Evolutionary conservation across 2,888 invertebrate species (phyloP).

Genomic region (Salticus scenicus): DNA sequence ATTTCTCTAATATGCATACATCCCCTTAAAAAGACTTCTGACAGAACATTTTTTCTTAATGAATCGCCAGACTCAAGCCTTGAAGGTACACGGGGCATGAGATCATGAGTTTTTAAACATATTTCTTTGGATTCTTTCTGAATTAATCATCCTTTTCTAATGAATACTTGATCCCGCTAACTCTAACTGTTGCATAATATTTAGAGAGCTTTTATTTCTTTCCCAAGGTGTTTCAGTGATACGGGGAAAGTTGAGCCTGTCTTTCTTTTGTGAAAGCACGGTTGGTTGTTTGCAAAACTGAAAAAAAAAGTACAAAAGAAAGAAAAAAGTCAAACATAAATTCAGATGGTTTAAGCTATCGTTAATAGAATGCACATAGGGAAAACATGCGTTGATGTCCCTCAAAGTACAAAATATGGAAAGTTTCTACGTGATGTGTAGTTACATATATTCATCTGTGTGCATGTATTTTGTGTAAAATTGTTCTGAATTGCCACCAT

Average conservation of each 20-base stretch:
- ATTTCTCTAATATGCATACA: slow-evolving; percentile 16
- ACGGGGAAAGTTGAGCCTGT: neutral
- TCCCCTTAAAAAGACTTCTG: slow-evolving; percentile 10
- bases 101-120: slow-evolving; percentile 14
- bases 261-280: neutral
- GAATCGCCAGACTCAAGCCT: slow-evolving; percentile 12
- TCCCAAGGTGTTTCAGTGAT: neutral
- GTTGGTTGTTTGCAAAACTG: neutral
- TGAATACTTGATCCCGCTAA: slow-evolving; percentile 21
- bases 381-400: too few species aligned
- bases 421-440: too few species aligned
- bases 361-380: too few species aligned
- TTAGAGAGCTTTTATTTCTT: neutral
- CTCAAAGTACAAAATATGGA: too few species aligned
- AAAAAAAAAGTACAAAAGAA: neutral
- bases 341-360: too few species aligned
- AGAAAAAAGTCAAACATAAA: too few species aligned
- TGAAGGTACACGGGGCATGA: slow-evolving; percentile 14
- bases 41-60: slow-evolving; percentile 4
- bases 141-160: slow-evolving; percentile 14
- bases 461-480: too few species aligned
- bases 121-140: slow-evolving; percentile 9
- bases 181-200: neutral
- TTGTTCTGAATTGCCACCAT: too few species aligned
- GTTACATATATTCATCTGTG: too few species aligned